These are phyloP conservation scores for Tragelaphus oryx DNA, from an alignment of 2,797 vertebrate species.

Conservation along the genomic window DNA sequence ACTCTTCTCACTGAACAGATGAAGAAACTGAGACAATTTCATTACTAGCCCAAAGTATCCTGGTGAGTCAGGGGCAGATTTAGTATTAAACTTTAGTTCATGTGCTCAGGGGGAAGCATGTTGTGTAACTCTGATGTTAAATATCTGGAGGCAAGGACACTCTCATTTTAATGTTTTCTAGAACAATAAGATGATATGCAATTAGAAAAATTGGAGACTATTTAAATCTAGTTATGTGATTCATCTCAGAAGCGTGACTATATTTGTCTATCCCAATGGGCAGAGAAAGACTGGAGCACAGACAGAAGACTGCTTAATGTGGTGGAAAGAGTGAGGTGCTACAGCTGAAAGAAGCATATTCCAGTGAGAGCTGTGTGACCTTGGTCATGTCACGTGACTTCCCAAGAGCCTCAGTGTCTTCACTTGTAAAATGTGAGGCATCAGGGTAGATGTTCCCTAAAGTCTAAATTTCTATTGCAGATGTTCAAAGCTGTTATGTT, in stretches of 20 bases:
- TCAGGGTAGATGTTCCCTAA: not conserved
- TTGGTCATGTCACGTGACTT: not conserved
- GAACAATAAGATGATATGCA: not conserved
- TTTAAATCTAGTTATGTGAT: constrained; percentile 2
- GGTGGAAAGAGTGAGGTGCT: not conserved
- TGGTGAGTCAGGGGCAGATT: constrained; percentile 47
- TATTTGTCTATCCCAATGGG: not conserved
- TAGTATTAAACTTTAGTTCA: constrained; percentile 32
- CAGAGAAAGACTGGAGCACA: not conserved
- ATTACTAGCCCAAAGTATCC: not conserved
- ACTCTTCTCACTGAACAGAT: constrained; percentile 21
- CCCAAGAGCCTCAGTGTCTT: not conserved
- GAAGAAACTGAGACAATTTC: constrained; percentile 54
- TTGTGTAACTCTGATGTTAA: not conserved
- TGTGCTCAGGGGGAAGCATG: not conserved
- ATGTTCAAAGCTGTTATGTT: not conserved
- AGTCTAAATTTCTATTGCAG: not conserved
- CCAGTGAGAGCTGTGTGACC: not conserved
- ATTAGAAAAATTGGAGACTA: not conserved
- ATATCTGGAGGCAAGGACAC: not conserved
- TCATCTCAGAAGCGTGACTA: not conserved
- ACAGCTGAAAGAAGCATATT: not conserved
- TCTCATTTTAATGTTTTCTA: not conserved
- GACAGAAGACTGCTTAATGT: not conserved
- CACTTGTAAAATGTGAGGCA: not conserved